phyloP scores from a whole-genome alignment of 1,140 invertebrate genomes.

The Helicoverpa zea region DNA sequence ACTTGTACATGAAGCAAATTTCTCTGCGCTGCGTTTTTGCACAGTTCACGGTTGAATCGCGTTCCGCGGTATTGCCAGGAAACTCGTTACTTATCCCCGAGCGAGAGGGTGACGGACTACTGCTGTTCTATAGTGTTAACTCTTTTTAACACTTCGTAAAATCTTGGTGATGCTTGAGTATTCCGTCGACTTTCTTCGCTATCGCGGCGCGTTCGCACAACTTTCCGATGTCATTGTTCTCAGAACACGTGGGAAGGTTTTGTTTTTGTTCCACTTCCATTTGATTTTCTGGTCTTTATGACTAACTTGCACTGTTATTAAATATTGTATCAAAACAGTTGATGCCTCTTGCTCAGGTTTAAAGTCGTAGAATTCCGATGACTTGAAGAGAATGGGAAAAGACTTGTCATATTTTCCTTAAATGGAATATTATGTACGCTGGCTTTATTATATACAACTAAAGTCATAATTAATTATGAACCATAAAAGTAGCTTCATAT shows the following conservation, averaged over 20 bases:
- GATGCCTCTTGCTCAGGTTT: neutral
- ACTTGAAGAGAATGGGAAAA: too few species aligned
- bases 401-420: too few species aligned
- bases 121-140: slow-evolving; percentile 43
- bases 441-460: too few species aligned
- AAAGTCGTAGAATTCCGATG: too few species aligned
- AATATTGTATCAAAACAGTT: slow-evolving; percentile 28
- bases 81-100: slow-evolving; percentile 48
- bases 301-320: slow-evolving; percentile 28
- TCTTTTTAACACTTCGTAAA: slow-evolving; percentile 46
- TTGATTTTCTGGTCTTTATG: slow-evolving; percentile 45
- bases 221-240: slow-evolving; percentile 56
- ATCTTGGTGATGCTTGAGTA: slow-evolving; percentile 35
- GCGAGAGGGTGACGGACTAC: slow-evolving; percentile 36
- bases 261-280: slow-evolving; percentile 49
- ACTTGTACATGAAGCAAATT: slow-evolving; percentile 69
- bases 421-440: too few species aligned
- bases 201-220: slow-evolving; percentile 49
- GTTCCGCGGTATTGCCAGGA: slow-evolving; percentile 62
- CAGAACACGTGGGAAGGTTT: slow-evolving; percentile 52
- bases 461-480: too few species aligned
- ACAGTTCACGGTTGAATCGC: slow-evolving; percentile 68
- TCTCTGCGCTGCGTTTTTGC: slow-evolving; percentile 73
- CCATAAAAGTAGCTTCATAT: too few species aligned
- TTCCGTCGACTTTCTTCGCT: slow-evolving; percentile 54